Evolutionary conservation across 2,113 vertebrate genomes (phyloP).

Genomic region (Myiagra hebetior): DNA sequence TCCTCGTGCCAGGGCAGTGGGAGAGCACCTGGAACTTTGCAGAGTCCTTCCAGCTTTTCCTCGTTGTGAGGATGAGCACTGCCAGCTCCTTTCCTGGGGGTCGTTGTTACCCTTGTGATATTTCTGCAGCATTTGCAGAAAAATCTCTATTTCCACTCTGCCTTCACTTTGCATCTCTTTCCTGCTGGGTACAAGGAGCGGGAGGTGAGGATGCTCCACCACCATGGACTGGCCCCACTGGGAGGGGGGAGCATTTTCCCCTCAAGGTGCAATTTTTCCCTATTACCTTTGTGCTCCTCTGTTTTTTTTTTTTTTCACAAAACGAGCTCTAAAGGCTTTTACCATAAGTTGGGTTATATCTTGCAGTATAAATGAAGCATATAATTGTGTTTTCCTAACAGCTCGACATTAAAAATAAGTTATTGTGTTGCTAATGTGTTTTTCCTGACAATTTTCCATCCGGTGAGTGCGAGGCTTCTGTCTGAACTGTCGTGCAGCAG

Average conservation of each 20-base stretch:
- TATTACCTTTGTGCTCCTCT: neutral
- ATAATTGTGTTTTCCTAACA: conserved; percentile 67
- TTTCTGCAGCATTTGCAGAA: neutral
- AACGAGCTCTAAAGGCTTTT: neutral
- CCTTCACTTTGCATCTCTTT: neutral
- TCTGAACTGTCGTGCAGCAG: neutral
- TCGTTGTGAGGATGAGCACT: accelerated
- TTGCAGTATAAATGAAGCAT: conserved; percentile 58
- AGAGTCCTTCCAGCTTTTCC: neutral
- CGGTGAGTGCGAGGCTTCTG: neutral
- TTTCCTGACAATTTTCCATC: conserved; percentile 42
- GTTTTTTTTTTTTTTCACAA: neutral
- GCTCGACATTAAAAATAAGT: conserved; percentile 57
- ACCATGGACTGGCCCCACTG: neutral
- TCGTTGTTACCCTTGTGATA: accelerated
- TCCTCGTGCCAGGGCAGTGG: accelerated
- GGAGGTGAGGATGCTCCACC: neutral
- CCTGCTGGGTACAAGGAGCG: neutral
- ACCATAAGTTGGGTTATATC: conserved; percentile 16
- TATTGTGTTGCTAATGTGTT: conserved; percentile 39
- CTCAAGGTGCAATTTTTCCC: neutral
- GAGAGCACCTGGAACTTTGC: neutral
- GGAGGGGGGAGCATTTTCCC: neutral
- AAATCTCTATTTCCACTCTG: neutral
- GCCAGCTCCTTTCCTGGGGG: neutral